Percentiles rank a stretch among this genome's conserved stretches.
These are phyloP conservation scores for Hippopotamyrus pictus DNA, from an alignment of 2,797 vertebrate species.

Conservation along the genomic window DNA sequence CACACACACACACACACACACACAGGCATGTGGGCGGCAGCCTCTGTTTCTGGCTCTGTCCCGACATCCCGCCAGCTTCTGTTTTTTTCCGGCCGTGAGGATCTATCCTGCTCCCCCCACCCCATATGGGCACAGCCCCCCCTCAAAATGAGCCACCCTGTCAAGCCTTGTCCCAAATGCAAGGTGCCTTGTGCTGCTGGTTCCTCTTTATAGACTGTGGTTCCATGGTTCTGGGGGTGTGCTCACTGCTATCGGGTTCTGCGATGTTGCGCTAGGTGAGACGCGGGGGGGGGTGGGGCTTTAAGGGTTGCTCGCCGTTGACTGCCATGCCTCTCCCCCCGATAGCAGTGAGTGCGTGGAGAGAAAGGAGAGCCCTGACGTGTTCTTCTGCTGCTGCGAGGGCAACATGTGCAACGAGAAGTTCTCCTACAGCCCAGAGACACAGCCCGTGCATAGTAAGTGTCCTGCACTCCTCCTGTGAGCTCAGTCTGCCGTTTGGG, in stretches of 20 bases:
- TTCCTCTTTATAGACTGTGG: constrained; percentile 21
- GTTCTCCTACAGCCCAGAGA: constrained; percentile 78
- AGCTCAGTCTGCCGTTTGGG: neutral
- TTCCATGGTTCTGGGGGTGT: neutral
- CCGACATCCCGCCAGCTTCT: neutral
- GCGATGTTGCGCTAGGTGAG: neutral
- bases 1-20: too few relatives aligned
- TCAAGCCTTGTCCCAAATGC: constrained; percentile 13
- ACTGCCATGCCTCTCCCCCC: neutral
- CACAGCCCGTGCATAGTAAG: constrained; percentile 72
- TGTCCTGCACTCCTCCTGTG: constrained; percentile 12
- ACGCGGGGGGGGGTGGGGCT: neutral
- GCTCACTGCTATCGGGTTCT: too few relatives aligned
- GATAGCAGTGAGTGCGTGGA: constrained; percentile 81
- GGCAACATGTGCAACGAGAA: constrained; percentile 83
- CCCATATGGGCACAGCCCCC: neutral
- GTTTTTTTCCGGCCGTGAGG: neutral
- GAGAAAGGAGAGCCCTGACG: constrained; percentile 80
- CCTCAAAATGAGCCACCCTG: too few relatives aligned
- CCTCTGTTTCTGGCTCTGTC: neutral
- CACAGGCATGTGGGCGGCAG: neutral
- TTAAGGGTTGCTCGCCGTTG: neutral
- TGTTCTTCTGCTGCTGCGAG: constrained; percentile 94
- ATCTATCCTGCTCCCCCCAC: neutral
- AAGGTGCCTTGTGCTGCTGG: constrained; percentile 29